Conservation (phyloP, 2,113 vertebrate genomes). For the Machaerirhynchus nigripectus region DNA sequence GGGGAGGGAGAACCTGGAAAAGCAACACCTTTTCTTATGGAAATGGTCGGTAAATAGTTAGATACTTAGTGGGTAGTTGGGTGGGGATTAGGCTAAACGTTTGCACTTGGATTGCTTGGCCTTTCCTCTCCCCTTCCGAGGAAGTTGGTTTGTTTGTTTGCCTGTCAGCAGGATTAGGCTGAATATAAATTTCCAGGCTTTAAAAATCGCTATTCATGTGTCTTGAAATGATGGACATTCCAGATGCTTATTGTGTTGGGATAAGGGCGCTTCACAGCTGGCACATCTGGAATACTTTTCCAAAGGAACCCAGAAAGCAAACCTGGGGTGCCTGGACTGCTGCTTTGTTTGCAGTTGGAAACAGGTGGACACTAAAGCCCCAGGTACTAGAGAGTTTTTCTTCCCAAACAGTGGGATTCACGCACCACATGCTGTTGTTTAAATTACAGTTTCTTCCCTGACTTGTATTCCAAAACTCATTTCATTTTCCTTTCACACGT, state of each 20-base stretch:
- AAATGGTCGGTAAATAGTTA: constrained; percentile 45
- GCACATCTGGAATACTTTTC: neutral
- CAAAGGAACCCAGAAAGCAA: neutral
- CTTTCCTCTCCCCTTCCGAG: constrained; percentile 27
- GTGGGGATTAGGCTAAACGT: constrained; percentile 32
- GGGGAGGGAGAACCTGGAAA: neutral
- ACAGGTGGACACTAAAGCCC: neutral
- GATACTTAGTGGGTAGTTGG: constrained; percentile 51
- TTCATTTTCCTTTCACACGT: neutral
- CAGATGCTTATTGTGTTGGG: neutral
- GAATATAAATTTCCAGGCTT: constrained; percentile 18
- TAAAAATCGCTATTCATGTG: constrained; percentile 38
- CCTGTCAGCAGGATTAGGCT: constrained; percentile 38
- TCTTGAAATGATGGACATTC: neutral
- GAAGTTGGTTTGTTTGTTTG: constrained; percentile 62
- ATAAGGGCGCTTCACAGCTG: neutral
- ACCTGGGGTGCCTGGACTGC: neutral
- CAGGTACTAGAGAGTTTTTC: neutral
- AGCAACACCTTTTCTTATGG: constrained; percentile 46
- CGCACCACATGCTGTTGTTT: neutral
- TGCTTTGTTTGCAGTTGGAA: neutral
- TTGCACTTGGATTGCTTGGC: constrained; percentile 9
- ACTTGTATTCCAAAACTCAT: neutral
- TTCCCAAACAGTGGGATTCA: neutral
- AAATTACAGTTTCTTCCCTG: neutral